Evolutionary conservation across 2,797 vertebrate species (phyloP).

Genomic region (Acanthurus leucopareius): DNA sequence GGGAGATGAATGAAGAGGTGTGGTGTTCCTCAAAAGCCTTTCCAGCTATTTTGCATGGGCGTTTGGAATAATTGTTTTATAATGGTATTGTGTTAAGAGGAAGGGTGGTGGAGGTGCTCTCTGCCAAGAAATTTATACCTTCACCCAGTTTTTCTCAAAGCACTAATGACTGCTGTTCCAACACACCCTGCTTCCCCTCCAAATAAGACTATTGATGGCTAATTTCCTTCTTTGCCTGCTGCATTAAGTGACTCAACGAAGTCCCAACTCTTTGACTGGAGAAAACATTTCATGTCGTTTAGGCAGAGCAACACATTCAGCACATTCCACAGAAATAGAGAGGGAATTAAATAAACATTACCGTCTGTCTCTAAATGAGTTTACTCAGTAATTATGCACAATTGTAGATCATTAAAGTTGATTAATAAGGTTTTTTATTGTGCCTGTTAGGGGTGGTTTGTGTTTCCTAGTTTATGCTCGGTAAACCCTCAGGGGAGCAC

Average conservation of each 20-base stretch:
- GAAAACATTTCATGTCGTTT: constrained; percentile 32
- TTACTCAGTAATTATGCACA: constrained; percentile 77
- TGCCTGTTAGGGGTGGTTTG: constrained; percentile 56
- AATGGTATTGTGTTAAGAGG: constrained; percentile 70
- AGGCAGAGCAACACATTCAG: constrained; percentile 54
- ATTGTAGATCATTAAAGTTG: constrained; percentile 75
- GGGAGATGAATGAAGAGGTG: constrained; percentile 42
- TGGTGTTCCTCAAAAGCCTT: constrained; percentile 26
- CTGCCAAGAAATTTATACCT: constrained; percentile 69
- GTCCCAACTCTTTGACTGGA: constrained; percentile 10
- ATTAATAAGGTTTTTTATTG: constrained; percentile 76
- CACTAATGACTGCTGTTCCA: constrained; percentile 27
- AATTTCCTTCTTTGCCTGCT: constrained; percentile 37
- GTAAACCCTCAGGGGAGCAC: constrained; percentile 41
- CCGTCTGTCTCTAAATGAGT: constrained; percentile 74
- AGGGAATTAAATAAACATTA: constrained; percentile 74
- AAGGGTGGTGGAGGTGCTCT: constrained; percentile 61
- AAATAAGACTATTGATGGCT: constrained; percentile 40
- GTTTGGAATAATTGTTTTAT: constrained; percentile 54
- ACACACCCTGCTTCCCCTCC: constrained; percentile 66
- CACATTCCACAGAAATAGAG: constrained; percentile 77
- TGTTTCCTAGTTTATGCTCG: constrained; percentile 46
- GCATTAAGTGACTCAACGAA: constrained; percentile 31
- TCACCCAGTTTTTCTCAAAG: constrained; percentile 41
- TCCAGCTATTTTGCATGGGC: constrained; percentile 42